A percentile compares a stretch with the other conserved stretches of the same genome.
phyloP scores from a whole-genome alignment of 2,113 vertebrate species.

The Aegithalos caudatus region DNA sequence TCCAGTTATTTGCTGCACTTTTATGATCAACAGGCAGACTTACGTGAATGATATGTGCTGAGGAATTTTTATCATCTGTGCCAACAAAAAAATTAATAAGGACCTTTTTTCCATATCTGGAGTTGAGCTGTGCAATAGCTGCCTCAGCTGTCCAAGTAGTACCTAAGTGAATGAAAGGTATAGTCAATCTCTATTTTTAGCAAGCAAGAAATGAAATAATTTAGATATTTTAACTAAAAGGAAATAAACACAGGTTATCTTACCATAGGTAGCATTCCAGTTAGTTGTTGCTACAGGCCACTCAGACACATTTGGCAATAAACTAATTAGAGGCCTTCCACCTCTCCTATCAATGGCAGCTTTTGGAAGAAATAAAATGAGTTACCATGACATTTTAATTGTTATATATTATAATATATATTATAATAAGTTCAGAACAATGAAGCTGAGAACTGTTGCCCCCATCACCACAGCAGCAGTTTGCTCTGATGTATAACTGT shows the following conservation, averaged over 20 bases:
- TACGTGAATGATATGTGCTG: conserved; percentile 90
- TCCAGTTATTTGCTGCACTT: not conserved
- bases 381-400: not conserved
- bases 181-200: not conserved
- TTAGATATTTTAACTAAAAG: not conserved
- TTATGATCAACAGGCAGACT: conserved; percentile 60
- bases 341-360: conserved; percentile 85
- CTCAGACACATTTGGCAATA: conserved; percentile 80
- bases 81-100: conserved; percentile 90
- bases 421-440: not conserved
- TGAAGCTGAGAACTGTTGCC: not conserved
- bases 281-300: conserved; percentile 87
- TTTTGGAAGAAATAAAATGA: conserved; percentile 60
- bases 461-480: not conserved
- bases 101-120: conserved; percentile 87
- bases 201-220: not conserved
- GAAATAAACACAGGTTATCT: not conserved
- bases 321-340: conserved; percentile 79
- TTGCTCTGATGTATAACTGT: not conserved
- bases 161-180: conserved; percentile 70
- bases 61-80: conserved; percentile 90
- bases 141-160: conserved; percentile 82
- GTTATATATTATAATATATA: not conserved
- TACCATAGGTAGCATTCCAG: conserved; percentile 85
- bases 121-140: conserved; percentile 82